These are phyloP conservation scores for Coptodon rendalli DNA, from an alignment of 2,113 vertebrate species.

Conservation along the genomic window DNA sequence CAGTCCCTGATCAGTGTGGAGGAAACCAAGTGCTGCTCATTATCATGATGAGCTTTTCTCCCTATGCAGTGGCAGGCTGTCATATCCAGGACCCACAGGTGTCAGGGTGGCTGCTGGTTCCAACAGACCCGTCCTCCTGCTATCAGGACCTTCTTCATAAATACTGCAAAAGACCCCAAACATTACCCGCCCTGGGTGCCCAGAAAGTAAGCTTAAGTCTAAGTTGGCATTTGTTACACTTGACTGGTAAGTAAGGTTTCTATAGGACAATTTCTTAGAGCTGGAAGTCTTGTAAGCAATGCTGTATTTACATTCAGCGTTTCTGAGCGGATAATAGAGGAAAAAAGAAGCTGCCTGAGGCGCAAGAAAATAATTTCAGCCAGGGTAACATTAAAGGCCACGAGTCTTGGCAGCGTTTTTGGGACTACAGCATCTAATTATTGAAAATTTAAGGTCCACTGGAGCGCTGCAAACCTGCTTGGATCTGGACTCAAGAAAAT, in stretches of 20 bases:
- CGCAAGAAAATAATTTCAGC: not conserved
- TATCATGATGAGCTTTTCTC: not conserved
- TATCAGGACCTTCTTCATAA: slow-evolving; percentile 79
- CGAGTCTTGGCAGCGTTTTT: not conserved
- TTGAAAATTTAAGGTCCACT: not conserved
- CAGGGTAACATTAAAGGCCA: not conserved
- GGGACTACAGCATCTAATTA: not conserved
- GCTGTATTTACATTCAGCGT: not conserved
- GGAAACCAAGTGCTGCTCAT: not conserved
- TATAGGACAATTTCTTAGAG: not conserved
- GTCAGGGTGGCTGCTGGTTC: slow-evolving; percentile 86
- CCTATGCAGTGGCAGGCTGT: slow-evolving; percentile 70
- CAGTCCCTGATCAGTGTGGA: not conserved
- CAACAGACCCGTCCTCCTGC: slow-evolving; percentile 72
- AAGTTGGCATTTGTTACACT: not conserved
- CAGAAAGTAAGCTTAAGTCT: slow-evolving; percentile 27
- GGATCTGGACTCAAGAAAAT: not conserved
- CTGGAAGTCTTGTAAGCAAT: not conserved
- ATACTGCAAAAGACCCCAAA: slow-evolving; percentile 55
- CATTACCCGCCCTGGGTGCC: not conserved
- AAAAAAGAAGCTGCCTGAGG: not conserved
- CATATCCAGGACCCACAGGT: slow-evolving; percentile 83
- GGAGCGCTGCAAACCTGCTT: not conserved
- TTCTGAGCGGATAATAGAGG: not conserved
- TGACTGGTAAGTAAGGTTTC: not conserved